Base-by-base conservation (phyloP, 1,140 invertebrate species). In the Tetramorium alpestre region DNA sequence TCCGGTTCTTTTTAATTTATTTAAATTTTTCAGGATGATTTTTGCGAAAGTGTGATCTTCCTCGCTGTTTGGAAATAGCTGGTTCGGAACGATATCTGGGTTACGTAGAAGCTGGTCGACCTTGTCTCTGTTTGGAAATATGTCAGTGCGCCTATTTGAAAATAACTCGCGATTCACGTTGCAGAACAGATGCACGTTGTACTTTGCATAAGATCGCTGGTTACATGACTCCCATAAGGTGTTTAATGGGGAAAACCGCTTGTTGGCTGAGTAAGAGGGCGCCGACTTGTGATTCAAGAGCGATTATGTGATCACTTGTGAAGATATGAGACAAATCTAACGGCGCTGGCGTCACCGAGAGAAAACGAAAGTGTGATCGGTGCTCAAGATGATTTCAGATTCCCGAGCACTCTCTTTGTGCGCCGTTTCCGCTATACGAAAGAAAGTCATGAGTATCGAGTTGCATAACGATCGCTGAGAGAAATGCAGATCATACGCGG, bases 61-160 rank as follows among this genome's bases (percentile, higher is more conserved):
- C 38, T 73, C 0, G 18, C 13, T 11, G 11, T 25, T 54, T 10
- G 0, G 58, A 47, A 60, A 38, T 2, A 25, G 13, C 28, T 18
- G 25, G n/a, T 51, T 60, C 49, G 47, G 87, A 86, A 88, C 33
- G 54, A 88, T 88, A 92, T 92, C 90, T 90, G 85, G 91, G 92
- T 93, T 90, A 87, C 77, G 67, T 56, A 72, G 49, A 25, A 73
- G 38, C 69, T 54, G 28, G 76, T 62, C 54, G 80, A 90, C 92
- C 92, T 93, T 90, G 90, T 88, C 73, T 65, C 73, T 77, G 8
- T 41, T 75, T 81, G 62, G 44, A 94, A 92, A 89, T 64, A 49
- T 92, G 91, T 92, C 93, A 92, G 78, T 92, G 89, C 86, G 80
- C 47, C 56, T 49, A 38, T 87, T 81, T 11, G 11, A 38, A 49